Percentiles rank a stretch among this genome's conserved stretches.
Evolutionary conservation across 2,888 invertebrate species (phyloP).

Genomic region (Callyntrura sp.): DNA sequence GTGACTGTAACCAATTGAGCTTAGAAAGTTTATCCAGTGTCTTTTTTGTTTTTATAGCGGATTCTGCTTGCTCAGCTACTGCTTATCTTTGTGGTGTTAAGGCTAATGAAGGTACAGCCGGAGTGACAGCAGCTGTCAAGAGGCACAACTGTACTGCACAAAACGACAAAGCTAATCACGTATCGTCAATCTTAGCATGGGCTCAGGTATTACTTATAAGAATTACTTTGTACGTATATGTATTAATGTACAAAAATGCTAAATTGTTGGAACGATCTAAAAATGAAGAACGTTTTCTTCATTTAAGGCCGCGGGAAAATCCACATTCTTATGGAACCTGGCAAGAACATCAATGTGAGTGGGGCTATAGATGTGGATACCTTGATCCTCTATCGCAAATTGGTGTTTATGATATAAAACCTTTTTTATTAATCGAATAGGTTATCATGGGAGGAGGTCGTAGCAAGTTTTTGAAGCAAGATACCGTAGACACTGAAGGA

Average conservation of each 20-base stretch:
- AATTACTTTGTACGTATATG: too few relatives aligned
- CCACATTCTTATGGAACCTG: constrained; percentile 90
- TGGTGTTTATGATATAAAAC: too few relatives aligned
- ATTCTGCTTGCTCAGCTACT: constrained; percentile 87
- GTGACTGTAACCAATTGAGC: neutral
- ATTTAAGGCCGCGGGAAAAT: constrained; percentile 87
- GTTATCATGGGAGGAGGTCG: constrained; percentile 86
- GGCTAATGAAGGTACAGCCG: constrained; percentile 91
- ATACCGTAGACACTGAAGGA: constrained; percentile 82
- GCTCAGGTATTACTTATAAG: constrained; percentile 83
- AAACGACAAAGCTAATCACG: constrained; percentile 68
- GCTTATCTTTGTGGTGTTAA: constrained; percentile 93
- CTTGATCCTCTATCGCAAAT: too few relatives aligned
- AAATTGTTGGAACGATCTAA: neutral
- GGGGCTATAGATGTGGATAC: constrained; percentile 72
- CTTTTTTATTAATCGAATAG: too few relatives aligned
- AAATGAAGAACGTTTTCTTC: constrained; percentile 1
- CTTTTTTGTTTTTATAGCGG: constrained; percentile 51
- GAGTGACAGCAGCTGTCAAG: constrained; percentile 89
- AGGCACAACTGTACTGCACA: constrained; percentile 76
- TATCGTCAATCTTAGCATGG: constrained; percentile 80
- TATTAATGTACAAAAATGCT: neutral
- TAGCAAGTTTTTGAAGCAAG: constrained; percentile 73
- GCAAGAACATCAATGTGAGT: constrained; percentile 89
- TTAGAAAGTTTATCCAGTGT: neutral